These are phyloP conservation scores for Sinodicranocentrus sp. DNA, from an alignment of 2,888 invertebrate species.

Conservation along the genomic window DNA sequence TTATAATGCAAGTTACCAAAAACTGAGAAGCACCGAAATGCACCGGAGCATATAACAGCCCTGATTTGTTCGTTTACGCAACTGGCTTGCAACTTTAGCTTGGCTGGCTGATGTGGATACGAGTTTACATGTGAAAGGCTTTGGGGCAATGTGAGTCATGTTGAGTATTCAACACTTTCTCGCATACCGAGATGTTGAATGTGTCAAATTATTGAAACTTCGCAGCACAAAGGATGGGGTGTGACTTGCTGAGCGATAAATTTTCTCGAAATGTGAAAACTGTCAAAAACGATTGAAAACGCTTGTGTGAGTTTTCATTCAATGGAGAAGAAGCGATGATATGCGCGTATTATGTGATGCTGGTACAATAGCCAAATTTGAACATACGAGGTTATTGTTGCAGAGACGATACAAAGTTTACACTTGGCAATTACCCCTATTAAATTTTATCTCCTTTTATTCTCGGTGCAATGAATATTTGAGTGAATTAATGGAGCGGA, in stretches of 20 bases:
- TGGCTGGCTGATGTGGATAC: too few relatives aligned
- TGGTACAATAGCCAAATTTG: background rate
- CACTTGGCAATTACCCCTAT: conserved; percentile 57
- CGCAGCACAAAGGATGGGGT: conserved; percentile 39
- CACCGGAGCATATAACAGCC: too few relatives aligned
- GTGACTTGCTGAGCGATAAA: conserved; percentile 52
- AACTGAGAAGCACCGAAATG: too few relatives aligned
- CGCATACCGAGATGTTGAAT: too few relatives aligned
- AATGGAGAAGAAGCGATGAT: background rate
- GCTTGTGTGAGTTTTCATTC: conserved; percentile 1
- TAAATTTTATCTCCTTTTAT: conserved; percentile 7
- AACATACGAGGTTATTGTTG: background rate
- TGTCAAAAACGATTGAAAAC: conserved; percentile 57
- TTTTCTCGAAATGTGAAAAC: conserved; percentile 62
- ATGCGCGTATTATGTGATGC: background rate
- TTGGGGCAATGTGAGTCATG: background rate
- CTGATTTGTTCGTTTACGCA: too few relatives aligned
- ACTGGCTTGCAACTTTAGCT: too few relatives aligned
- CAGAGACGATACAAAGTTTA: conserved; percentile 65
- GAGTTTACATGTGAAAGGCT: too few relatives aligned
- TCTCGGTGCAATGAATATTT: background rate
- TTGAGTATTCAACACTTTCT: background rate
- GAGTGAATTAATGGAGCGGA: conserved; percentile 45
- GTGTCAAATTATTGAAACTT: conserved; percentile 66
- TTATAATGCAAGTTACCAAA: too few relatives aligned